A percentile compares a stretch with the other conserved stretches of the same genome.
Conservation (phyloP, 2,888 invertebrate species). For the Ceramica pisi region DNA sequence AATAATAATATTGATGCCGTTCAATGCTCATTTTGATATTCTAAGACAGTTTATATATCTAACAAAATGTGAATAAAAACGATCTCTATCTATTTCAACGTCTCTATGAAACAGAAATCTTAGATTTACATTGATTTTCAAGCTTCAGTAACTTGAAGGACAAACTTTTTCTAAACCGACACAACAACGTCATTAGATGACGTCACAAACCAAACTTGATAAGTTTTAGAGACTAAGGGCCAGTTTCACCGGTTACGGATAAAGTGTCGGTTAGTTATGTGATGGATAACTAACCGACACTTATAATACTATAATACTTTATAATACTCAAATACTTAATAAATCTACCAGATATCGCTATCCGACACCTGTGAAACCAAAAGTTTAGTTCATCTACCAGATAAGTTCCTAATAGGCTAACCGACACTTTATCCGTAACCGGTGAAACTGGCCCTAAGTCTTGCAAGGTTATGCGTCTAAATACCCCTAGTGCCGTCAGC, state of each 20-base stretch:
- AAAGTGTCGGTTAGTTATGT: no score
- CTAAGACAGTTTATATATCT: not conserved
- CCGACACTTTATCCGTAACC: no score
- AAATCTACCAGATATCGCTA: no score
- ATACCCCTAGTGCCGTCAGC: constrained; percentile 32
- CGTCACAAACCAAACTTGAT: constrained; percentile 3
- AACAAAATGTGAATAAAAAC: not conserved
- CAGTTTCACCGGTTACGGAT: no score
- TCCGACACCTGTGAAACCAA: no score
- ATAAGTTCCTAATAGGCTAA: no score
- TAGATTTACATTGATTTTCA: not conserved
- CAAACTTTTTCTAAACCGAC: not conserved
- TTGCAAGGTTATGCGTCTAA: constrained; percentile 27
- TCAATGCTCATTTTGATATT: constrained; percentile 13
- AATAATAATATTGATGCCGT: constrained; percentile 25
- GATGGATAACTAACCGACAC: no score
- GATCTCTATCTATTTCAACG: not conserved
- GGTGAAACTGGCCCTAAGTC: no score
- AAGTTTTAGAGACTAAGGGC: constrained; percentile 35
- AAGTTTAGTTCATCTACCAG: no score
- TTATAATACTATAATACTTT: no score
- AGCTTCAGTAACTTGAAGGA: not conserved
- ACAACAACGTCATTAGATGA: not conserved
- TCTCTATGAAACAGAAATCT: not conserved
- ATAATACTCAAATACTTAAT: no score